Percentiles rank a stretch among this genome's conserved stretches.
Evolutionary conservation across 2,113 vertebrate species (phyloP).

Genomic region (Todiramphus saurophagus): DNA sequence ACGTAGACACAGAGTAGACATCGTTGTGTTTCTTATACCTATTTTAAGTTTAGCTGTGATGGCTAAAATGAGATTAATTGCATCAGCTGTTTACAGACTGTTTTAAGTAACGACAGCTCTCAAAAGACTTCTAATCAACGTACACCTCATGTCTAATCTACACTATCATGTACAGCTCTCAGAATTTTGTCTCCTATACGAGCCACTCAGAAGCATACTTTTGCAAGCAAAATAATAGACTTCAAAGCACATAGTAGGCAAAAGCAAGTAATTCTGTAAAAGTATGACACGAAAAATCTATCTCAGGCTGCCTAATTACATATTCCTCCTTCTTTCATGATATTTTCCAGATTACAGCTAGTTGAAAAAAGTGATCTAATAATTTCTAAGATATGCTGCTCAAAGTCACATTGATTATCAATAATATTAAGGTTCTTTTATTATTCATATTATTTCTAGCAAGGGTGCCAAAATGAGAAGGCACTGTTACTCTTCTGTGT

Average conservation of each 20-base stretch:
- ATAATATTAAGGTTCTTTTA: constrained; percentile 13
- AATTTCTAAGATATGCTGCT: background rate
- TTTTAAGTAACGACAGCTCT: background rate
- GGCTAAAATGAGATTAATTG: background rate
- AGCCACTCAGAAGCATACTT: background rate
- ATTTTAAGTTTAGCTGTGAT: background rate
- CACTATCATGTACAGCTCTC: background rate
- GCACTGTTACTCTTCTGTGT: background rate
- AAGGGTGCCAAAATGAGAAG: background rate
- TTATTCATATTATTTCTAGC: constrained; percentile 1
- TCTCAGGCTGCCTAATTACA: background rate
- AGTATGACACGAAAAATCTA: background rate
- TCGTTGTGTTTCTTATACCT: background rate
- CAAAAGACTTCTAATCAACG: background rate
- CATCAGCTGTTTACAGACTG: background rate
- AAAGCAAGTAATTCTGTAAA: background rate
- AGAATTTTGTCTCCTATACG: background rate
- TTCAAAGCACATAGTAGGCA: background rate
- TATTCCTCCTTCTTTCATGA: background rate
- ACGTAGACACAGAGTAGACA: background rate
- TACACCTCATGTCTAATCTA: background rate
- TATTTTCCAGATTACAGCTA: constrained; percentile 15
- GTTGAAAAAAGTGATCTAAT: constrained; percentile 31
- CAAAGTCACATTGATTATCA: constrained; percentile 13
- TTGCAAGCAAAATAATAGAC: background rate